phyloP scores from a whole-genome alignment of 2,797 vertebrate genomes.

The Urosaurus nigricauda region DNA sequence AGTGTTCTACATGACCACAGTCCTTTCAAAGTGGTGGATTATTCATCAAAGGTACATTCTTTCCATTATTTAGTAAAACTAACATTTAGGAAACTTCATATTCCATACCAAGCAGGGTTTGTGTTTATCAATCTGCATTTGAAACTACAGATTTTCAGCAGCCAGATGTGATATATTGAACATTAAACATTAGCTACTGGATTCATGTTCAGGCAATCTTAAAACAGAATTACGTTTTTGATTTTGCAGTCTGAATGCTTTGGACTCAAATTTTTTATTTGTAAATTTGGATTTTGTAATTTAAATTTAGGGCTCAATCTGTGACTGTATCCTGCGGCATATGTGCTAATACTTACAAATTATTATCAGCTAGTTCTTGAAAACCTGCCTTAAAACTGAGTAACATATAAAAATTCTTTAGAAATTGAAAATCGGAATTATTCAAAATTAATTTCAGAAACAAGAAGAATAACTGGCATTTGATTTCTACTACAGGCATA shows the following conservation, averaged over 20 bases:
- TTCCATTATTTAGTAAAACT: background rate
- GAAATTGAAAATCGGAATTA: slow-evolving; percentile 15
- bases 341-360: background rate
- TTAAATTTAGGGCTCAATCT: background rate
- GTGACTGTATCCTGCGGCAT: background rate
- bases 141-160: background rate
- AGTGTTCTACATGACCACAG: slow-evolving; percentile 33
- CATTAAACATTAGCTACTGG: background rate
- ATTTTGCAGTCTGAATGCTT: background rate
- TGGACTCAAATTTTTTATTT: background rate
- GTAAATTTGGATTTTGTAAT: background rate
- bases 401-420: slow-evolving; percentile 27
- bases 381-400: background rate
- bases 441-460: background rate
- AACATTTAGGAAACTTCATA: background rate
- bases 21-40: slow-evolving; percentile 13
- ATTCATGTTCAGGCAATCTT: background rate
- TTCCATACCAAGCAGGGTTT: background rate
- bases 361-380: background rate
- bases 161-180: background rate
- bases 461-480: background rate
- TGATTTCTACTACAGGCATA: background rate
- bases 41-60: slow-evolving; percentile 66
- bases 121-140: background rate
- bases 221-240: background rate